Evolutionary conservation across 1,140 invertebrate species (phyloP).

Genomic region (Caenorhabditis latens): DNA sequence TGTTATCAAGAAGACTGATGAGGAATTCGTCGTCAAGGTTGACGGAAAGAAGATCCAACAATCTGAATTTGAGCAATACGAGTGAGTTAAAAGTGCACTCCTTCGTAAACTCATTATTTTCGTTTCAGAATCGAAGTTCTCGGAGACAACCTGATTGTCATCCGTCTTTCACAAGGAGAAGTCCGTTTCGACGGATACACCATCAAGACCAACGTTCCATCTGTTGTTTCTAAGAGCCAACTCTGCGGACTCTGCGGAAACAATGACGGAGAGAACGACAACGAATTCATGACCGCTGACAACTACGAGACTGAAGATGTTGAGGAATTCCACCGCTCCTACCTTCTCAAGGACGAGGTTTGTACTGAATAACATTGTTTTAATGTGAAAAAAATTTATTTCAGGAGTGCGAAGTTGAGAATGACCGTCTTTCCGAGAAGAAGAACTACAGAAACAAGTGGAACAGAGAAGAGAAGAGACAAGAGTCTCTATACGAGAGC

Average conservation of each 20-base stretch:
- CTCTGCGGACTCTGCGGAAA: slow-evolving; percentile 68
- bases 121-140: slow-evolving; percentile 61
- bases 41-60: not conserved
- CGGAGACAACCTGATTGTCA: slow-evolving; percentile 52
- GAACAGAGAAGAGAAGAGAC: slow-evolving; percentile 56
- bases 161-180: slow-evolving; percentile 64
- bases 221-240: slow-evolving; percentile 42
- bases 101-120: not conserved
- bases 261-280: slow-evolving; percentile 60
- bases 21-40: slow-evolving; percentile 37
- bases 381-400: not conserved
- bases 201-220: slow-evolving; percentile 64
- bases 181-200: slow-evolving; percentile 69
- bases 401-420: slow-evolving; percentile 55
- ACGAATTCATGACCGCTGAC: slow-evolving; percentile 57
- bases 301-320: slow-evolving; percentile 57
- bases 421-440: slow-evolving; percentile 47
- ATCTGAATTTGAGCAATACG: slow-evolving; percentile 54
- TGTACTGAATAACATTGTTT: not conserved
- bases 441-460: slow-evolving; percentile 58
- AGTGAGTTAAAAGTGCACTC: slow-evolving; percentile 31
- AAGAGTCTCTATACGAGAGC: slow-evolving; percentile 7
- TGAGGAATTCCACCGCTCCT: slow-evolving; percentile 65
- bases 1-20: slow-evolving; percentile 33
- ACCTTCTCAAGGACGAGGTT: slow-evolving; percentile 60